Evolutionary conservation across 2,113 vertebrate species (phyloP), one percentile per base, ranked within the genome.

Genomic region (Hippocampus zosterae): DNA sequence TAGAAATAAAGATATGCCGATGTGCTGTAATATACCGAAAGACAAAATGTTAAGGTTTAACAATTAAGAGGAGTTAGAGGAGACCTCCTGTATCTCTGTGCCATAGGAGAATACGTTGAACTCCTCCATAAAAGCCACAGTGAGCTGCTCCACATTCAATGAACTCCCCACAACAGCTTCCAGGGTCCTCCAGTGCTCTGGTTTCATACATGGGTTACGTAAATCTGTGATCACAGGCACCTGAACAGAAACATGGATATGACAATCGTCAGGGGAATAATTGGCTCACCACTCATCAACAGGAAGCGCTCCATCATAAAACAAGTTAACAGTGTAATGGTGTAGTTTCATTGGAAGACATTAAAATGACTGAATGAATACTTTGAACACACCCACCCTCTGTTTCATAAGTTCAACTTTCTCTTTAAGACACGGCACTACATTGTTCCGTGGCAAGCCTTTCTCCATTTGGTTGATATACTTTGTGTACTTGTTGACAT

Each of bases 391-490:
- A 84, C 90, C 62, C 88, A 94, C 93, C 94, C 92, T 94, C 76
- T 91, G 90, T 87, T 88, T 93, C 88, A 92, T 93, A 59, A 78
- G 73, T 23, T 95, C 93, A 77, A 95, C 93, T 8, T 91, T 92
- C 0, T 70, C 59, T 85, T 94, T 95, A 29, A 96, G 91, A 44
- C 64, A 60, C 18, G 91, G 87, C 41, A 94, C 88, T 4, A 92
- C 90, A 11, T 69, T 92, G 80, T 95, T 96, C 29, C 80, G 85
- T 9, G 90, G 91, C 69, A 96, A 88, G 15, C 93, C 93, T 77
- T 92, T 93, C 84, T 95, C 92, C 81, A 96, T 70, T 68, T 94
- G 93, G 79, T 19, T 89, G 76, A 94, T 84, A 68, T 91, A 90
- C 80, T 94, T 93, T 74, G 78, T 66, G 7, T 92, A 94, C 78